Evolutionary conservation across 2,113 vertebrate species (phyloP).

Genomic region (Hystrix brachyura): DNA sequence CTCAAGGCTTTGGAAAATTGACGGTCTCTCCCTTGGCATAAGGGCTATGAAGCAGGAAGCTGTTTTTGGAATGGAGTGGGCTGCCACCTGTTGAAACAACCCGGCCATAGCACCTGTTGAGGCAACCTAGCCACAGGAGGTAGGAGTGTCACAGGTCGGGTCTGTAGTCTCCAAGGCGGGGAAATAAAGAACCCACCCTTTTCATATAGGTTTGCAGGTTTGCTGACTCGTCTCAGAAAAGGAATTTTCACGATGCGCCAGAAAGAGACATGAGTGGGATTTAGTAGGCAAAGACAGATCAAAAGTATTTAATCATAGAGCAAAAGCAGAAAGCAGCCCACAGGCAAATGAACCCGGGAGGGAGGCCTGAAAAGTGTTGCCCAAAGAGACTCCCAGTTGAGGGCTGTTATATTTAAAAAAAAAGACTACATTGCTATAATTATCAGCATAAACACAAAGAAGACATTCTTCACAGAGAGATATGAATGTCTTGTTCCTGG

Average conservation of each 20-base stretch:
- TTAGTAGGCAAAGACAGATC: neutral
- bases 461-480: neutral
- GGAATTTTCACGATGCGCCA: neutral
- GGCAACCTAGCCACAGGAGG: neutral
- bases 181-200: neutral
- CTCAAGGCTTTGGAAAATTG: neutral
- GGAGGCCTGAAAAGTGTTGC: neutral
- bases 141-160: neutral
- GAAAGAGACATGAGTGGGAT: neutral
- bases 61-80: neutral
- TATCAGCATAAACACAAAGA: neutral
- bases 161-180: neutral
- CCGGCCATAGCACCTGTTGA: neutral
- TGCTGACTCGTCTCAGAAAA: neutral
- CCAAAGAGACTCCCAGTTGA: neutral
- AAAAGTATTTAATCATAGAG: neutral
- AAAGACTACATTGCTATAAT: neutral
- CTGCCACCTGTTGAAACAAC: neutral
- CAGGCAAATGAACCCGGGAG: neutral
- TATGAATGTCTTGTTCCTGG: neutral
- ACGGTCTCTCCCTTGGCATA: neutral
- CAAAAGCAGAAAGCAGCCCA: neutral
- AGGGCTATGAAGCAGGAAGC: neutral
- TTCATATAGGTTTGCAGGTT: neutral
- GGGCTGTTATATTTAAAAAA: neutral